Evolutionary conservation across 2,797 vertebrate genomes (phyloP).

Genomic region (Chaenodraco wilsoni): DNA sequence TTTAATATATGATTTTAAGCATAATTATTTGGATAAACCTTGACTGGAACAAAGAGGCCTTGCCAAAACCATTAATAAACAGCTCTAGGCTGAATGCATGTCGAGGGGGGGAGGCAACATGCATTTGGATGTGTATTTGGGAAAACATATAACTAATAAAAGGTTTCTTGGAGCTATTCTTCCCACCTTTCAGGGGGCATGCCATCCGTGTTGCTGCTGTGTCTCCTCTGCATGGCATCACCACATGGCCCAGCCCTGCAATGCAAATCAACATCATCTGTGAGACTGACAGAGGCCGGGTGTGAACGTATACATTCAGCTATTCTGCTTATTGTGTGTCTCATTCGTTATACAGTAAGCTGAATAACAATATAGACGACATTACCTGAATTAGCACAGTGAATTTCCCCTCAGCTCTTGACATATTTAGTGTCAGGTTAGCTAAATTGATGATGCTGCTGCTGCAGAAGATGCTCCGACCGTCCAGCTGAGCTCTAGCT

Average conservation of each 20-base stretch:
- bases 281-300: background rate
- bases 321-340: background rate
- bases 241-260: slow-evolving; percentile 80
- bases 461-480: slow-evolving; percentile 6
- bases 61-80: background rate
- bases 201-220: slow-evolving; percentile 97
- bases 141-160: background rate
- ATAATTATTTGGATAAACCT: background rate
- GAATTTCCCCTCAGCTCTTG: background rate
- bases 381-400: slow-evolving; percentile 59
- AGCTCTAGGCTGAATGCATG: background rate
- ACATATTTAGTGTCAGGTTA: slow-evolving; percentile 43
- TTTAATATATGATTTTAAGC: background rate
- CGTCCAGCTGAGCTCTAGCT: background rate
- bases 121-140: background rate
- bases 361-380: rapidly evolving
- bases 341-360: background rate
- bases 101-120: background rate
- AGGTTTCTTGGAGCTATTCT: background rate
- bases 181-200: slow-evolving; percentile 93
- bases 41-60: background rate
- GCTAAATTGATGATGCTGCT: background rate
- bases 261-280: slow-evolving; percentile 22
- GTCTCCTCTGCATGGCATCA: slow-evolving; percentile 98
- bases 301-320: background rate